phyloP scores from a whole-genome alignment of 35 echinoderm and acorn worm genomes.

The Acanthaster planci region DNA sequence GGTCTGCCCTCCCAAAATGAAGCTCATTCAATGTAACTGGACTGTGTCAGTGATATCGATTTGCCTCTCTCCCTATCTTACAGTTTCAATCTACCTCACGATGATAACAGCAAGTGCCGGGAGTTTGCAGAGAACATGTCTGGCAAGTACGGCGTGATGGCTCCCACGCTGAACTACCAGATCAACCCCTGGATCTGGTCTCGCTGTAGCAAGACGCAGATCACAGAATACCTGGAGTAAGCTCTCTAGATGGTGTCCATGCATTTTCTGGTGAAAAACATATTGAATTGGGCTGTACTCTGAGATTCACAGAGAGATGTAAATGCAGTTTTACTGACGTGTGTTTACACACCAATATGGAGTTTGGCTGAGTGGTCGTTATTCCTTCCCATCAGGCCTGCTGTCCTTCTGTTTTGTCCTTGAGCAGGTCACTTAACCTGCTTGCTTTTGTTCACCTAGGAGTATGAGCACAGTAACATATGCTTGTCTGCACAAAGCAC shows the following conservation, averaged over 20 bases:
- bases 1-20: too few relatives aligned
- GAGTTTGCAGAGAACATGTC: slow-evolving; percentile 25
- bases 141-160: slow-evolving; percentile 84
- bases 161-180: slow-evolving; percentile 84
- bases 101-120: slow-evolving; percentile 80
- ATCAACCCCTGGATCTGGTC: slow-evolving; percentile 94
- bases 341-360: too few relatives aligned
- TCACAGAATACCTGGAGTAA: slow-evolving; percentile 97
- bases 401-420: too few relatives aligned
- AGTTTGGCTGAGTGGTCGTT: too few relatives aligned
- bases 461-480: too few relatives aligned
- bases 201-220: slow-evolving; percentile 69
- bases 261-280: too few relatives aligned
- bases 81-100: slow-evolving; percentile 96
- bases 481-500: too few relatives aligned
- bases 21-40: too few relatives aligned
- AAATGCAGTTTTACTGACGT: background rate
- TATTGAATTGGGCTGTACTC: background rate
- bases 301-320: background rate
- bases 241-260: too few relatives aligned
- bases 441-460: too few relatives aligned
- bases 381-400: too few relatives aligned
- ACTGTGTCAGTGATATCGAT: background rate
- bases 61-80: background rate
- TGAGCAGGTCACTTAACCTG: too few relatives aligned